phyloP scores from a whole-genome alignment of 2,888 invertebrate genomes.

The Cerastis rubricosa region DNA sequence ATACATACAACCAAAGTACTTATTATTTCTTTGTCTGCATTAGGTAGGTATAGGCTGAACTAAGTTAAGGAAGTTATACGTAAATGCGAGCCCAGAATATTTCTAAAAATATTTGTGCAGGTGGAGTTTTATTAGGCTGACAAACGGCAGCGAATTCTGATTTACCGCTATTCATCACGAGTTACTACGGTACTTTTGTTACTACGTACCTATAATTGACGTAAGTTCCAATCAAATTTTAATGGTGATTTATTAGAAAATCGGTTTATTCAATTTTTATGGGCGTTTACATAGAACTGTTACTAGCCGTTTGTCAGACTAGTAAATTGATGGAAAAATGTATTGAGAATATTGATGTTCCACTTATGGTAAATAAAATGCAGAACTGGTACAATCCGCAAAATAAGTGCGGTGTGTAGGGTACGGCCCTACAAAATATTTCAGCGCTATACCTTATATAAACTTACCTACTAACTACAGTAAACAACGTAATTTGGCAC shows the following conservation, averaged over 20 bases:
- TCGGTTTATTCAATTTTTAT: conserved; percentile 1
- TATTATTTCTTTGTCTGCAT: conserved; percentile 8
- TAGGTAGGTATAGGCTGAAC: background rate
- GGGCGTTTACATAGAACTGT: background rate
- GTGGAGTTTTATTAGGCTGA: background rate
- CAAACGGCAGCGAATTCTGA: conserved; percentile 16
- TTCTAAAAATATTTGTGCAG: background rate
- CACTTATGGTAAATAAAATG: background rate
- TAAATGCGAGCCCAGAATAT: conserved; percentile 10
- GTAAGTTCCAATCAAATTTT: background rate
- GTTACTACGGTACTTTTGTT: background rate
- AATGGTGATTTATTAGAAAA: conserved; percentile 11
- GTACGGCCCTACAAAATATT: background rate
- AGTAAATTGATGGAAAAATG: background rate
- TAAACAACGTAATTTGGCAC: conserved; percentile 39
- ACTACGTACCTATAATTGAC: conserved; percentile 19
- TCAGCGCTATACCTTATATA: background rate
- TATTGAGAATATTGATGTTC: too few relatives aligned
- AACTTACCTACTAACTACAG: conserved; percentile 2
- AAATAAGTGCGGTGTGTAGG: background rate
- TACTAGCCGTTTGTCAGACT: conserved; percentile 5
- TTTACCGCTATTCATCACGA: background rate
- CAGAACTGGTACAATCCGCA: background rate
- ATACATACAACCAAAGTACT: conserved; percentile 12
- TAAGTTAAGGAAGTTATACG: conserved; percentile 2